These are phyloP conservation scores for Salpingus planirostris DNA, from an alignment of 2,888 invertebrate genomes.

Conservation along the genomic window DNA sequence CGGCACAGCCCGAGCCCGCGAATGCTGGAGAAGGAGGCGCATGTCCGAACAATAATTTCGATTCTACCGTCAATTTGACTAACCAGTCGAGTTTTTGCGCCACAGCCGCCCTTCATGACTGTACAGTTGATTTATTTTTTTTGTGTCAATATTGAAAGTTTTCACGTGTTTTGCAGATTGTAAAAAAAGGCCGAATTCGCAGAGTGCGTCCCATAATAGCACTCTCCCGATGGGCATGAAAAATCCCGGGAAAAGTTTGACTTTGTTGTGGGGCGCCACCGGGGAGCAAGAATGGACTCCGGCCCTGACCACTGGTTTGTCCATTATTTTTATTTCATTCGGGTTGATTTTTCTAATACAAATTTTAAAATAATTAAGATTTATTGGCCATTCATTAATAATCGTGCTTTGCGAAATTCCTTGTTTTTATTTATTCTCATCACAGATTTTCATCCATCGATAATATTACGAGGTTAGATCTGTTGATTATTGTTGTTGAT, in stretches of 20 bases:
- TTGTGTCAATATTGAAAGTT: not conserved
- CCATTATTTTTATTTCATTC: too few relatives aligned
- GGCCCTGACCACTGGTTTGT: slow-evolving; percentile 86
- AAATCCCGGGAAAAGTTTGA: slow-evolving; percentile 47
- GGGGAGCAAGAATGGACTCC: slow-evolving; percentile 98
- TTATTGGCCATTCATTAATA: slow-evolving; percentile 9
- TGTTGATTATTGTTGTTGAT: too few relatives aligned
- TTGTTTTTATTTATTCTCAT: too few relatives aligned
- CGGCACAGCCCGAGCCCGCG: slow-evolving; percentile 43
- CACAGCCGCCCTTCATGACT: slow-evolving; percentile 45
- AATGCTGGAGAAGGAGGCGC: slow-evolving; percentile 9
- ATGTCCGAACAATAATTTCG: slow-evolving; percentile 13
- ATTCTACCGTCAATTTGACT: slow-evolving; percentile 28
- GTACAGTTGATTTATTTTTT: slow-evolving; percentile 28
- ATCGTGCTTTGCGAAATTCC: slow-evolving; percentile 14
- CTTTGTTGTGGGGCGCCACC: slow-evolving; percentile 86
- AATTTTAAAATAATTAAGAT: slow-evolving; percentile 5
- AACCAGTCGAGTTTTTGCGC: slow-evolving; percentile 25
- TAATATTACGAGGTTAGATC: too few relatives aligned
- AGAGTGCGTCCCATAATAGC: slow-evolving; percentile 37
- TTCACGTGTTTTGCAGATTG: slow-evolving; percentile 31
- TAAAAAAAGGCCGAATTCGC: slow-evolving; percentile 38
- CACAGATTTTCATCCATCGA: too few relatives aligned
- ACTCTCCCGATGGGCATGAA: slow-evolving; percentile 26
- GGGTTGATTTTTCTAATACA: slow-evolving; percentile 8